These are phyloP conservation scores for Sphecodes monilicornis DNA, from an alignment of 2,888 invertebrate genomes.

Conservation along the genomic window DNA sequence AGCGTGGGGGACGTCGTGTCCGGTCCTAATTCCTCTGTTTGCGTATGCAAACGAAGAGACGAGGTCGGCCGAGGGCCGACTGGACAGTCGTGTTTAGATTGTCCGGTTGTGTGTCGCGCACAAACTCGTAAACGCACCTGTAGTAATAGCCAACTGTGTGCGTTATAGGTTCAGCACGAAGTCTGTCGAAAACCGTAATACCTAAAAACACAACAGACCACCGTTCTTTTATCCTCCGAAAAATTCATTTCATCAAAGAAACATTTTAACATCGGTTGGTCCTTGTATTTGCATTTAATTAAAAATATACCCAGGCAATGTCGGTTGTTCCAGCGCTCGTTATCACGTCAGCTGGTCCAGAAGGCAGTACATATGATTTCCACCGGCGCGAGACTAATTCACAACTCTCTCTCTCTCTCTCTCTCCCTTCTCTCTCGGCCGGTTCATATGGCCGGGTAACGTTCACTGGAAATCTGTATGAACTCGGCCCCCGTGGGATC, in stretches of 20 bases:
- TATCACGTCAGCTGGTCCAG: not conserved
- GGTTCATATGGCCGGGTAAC: not conserved
- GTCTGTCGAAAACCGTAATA: not conserved
- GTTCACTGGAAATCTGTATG: constrained; percentile 6
- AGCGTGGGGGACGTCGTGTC: constrained; percentile 44
- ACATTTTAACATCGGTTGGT: not conserved
- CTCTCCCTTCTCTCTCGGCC: not conserved
- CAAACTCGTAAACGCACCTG: constrained; percentile 30
- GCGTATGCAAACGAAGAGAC: constrained; percentile 79
- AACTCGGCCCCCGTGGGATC: constrained; percentile 9
- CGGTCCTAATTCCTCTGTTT: constrained; percentile 75
- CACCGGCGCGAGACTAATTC: not conserved
- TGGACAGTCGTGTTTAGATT: constrained; percentile 17
- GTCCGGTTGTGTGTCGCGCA: constrained; percentile 5
- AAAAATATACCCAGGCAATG: not conserved
- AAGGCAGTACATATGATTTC: not conserved
- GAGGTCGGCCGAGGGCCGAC: constrained; percentile 22
- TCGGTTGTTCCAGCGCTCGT: not conserved
- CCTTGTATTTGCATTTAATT: not conserved
- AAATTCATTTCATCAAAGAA: not conserved
- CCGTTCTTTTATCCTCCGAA: not conserved
- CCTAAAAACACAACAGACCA: not conserved
- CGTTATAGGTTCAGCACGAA: not conserved
- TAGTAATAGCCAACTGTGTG: not conserved
- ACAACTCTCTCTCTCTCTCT: not conserved